Evolutionary conservation across 37 sponge, comb jelly and placozoan genomes (phyloP).

Genomic region (Trichoplax adhaerens): DNA sequence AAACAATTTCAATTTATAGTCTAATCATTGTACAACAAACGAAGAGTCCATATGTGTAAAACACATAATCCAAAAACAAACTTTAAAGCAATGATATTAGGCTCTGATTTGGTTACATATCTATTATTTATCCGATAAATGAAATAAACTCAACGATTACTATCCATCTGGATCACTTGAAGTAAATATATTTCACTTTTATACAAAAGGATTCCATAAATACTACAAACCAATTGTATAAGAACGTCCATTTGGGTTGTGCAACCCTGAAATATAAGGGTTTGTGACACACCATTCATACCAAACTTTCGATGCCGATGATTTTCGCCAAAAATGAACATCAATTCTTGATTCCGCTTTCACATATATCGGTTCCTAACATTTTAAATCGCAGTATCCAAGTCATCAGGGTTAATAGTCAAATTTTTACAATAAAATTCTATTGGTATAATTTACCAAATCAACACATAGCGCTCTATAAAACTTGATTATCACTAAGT

Average conservation of each 20-base stretch:
- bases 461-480: neutral
- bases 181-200: too few relatives aligned
- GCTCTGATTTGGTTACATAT: too few relatives aligned
- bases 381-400: neutral
- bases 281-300: constrained; percentile 82
- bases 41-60: too few relatives aligned
- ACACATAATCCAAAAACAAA: too few relatives aligned
- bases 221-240: constrained; percentile 77
- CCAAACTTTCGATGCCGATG: constrained; percentile 66
- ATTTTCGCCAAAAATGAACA: constrained; percentile 59
- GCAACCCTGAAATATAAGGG: constrained; percentile 43
- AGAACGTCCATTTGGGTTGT: constrained; percentile 67
- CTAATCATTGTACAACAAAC: too few relatives aligned
- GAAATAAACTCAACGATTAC: too few relatives aligned
- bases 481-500: too few relatives aligned
- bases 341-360: constrained; percentile 11
- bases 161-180: too few relatives aligned
- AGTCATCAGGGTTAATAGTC: neutral
- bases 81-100: too few relatives aligned
- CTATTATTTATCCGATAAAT: too few relatives aligned
- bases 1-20: too few relatives aligned
- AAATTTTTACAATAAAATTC: neutral
- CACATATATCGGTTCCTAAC: constrained; percentile 44
- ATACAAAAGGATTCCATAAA: neutral
- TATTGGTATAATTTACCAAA: too few relatives aligned